Base-by-base conservation (phyloP, 2,797 vertebrate genomes). In the Gephyroberyx darwinii region DNA sequence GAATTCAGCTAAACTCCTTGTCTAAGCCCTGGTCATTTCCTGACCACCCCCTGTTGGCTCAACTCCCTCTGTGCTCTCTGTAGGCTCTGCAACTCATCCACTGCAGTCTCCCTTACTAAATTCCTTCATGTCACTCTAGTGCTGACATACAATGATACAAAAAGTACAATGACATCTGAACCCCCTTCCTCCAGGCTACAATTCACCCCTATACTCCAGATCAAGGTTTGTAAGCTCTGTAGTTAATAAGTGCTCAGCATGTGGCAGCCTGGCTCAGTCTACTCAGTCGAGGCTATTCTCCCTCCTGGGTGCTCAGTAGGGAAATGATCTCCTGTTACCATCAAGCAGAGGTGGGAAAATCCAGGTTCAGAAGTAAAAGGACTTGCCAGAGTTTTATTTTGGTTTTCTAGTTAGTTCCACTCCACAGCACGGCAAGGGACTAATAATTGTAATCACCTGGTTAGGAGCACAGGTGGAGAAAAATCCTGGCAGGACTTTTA, bases 171-270 rank as follows among this genome's bases (percentile, higher is more conserved):
- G 86, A 71, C 39, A 87, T 72, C 41, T 65, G 71, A 73, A 84
- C 74, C 78, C 77, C 70, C 53, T 79, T 47, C 78, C 89, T 85
- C 58, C 64, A 78, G 87, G 90, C 83, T 48, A 22, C 57, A 71
- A 56, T 79, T 84, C 74, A 82, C 79, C 82, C 84, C 85, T 82
- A 85, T 88, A 88, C 85, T 84, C 84, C 69, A 79, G 80, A 8
- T 47, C 50, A 51, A 17, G 20, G 67, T 82, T 83, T 82, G 70
- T 76, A 77, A 26, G 26, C 86, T 87, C 82, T 75, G 78, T 90
- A 83, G 61, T 85, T 90, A 90, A 91, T 87, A 88, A 88, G 81
- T 86, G 79, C 83, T 90, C 87, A 77, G 80, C 59, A 72, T 80
- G 81, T 88, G 87, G 87, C 83, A 41, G 76, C n/a, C 53, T 4